Evolutionary conservation across 2,797 vertebrate species (phyloP).

Genomic region (Loris lydekkerianus): DNA sequence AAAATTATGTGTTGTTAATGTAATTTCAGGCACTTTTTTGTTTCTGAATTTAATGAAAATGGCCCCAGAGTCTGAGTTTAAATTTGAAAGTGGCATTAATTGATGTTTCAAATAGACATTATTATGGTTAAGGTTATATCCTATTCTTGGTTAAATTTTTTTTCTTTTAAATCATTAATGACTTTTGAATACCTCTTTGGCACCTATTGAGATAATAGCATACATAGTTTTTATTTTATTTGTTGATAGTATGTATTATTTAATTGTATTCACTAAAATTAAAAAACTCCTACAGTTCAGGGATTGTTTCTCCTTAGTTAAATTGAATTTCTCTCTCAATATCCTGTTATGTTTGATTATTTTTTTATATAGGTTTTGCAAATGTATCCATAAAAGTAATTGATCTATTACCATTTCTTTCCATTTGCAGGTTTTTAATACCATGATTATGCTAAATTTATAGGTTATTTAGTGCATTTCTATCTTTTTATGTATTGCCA

Average conservation of each 20-base stretch:
- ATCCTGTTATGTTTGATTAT: background rate
- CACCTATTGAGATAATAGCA: background rate
- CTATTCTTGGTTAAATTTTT: background rate
- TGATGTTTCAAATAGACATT: conserved; percentile 1
- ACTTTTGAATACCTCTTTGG: background rate
- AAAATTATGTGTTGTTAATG: background rate
- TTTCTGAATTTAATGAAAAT: conserved; percentile 39
- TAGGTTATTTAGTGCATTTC: background rate
- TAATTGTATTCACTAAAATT: background rate
- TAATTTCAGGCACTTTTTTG: background rate
- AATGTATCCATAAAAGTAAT: background rate
- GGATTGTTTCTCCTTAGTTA: background rate
- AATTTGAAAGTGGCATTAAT: background rate
- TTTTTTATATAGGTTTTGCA: background rate
- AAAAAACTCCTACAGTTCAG: background rate
- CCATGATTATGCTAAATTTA: background rate
- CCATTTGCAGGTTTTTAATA: conserved; percentile 16
- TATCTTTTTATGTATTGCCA: background rate
- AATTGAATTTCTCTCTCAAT: background rate
- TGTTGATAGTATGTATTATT: background rate
- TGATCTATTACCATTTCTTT: background rate
- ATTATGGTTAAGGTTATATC: background rate
- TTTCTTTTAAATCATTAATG: background rate
- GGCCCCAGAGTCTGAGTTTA: conserved; percentile 13
- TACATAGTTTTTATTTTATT: background rate